A percentile compares a stretch with the other conserved stretches of the same genome.
Evolutionary conservation across 64 coral and sea anemone genomes (phyloP).

Genomic region (Montipora cactus): DNA sequence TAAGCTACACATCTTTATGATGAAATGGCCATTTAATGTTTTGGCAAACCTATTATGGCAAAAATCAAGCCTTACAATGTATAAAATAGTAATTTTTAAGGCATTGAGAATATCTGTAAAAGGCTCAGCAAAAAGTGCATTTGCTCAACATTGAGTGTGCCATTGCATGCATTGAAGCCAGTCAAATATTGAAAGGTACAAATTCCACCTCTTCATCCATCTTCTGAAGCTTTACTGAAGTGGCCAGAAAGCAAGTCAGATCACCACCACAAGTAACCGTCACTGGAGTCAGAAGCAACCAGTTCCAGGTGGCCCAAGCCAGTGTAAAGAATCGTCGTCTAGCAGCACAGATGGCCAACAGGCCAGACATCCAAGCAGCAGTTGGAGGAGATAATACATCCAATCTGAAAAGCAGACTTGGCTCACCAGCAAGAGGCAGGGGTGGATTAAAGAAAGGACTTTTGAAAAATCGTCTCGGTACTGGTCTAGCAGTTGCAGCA

Average conservation of each 20-base stretch:
- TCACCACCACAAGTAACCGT: slow-evolving; percentile 91
- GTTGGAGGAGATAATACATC: slow-evolving; percentile 68
- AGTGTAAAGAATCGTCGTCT: slow-evolving; percentile 88
- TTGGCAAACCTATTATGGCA: neutral
- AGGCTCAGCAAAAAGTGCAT: neutral
- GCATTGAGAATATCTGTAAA: neutral
- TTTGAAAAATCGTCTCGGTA: slow-evolving; percentile 49
- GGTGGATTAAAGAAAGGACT: slow-evolving; percentile 20
- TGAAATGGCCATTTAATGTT: slow-evolving; percentile 2
- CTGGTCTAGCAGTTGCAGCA: slow-evolving; percentile 31
- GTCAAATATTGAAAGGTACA: slow-evolving; percentile 44
- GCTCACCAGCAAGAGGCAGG: slow-evolving; percentile 41
- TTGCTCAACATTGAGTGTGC: slow-evolving; percentile 12
- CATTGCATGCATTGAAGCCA: slow-evolving; percentile 47
- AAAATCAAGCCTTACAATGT: neutral
- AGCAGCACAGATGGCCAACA: slow-evolving; percentile 91
- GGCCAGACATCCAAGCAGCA: slow-evolving; percentile 84
- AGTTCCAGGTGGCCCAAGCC: slow-evolving; percentile 83
- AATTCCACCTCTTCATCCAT: slow-evolving; percentile 80
- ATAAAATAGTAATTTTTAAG: neutral
- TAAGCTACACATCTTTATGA: neutral
- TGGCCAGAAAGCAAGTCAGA: slow-evolving; percentile 73
- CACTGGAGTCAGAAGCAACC: slow-evolving; percentile 77
- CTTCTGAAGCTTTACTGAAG: slow-evolving; percentile 95
- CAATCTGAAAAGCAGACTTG: slow-evolving; percentile 63